Evolutionary conservation across 2,888 invertebrate species (phyloP).

Genomic region (Podotricha telesiphe): DNA sequence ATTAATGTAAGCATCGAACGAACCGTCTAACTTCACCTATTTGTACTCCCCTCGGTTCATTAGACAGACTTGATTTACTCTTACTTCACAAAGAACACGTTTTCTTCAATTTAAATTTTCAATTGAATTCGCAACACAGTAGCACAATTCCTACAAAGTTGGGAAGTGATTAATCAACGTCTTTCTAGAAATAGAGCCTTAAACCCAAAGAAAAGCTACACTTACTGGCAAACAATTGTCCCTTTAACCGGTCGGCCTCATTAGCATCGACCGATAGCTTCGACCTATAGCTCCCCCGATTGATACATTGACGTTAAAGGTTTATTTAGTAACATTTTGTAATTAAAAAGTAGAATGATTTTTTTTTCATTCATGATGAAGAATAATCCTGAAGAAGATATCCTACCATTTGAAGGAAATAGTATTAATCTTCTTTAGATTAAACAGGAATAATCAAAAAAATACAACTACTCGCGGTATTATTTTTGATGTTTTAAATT

Average conservation of each 20-base stretch:
- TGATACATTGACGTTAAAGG: conserved; percentile 76
- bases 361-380: too few species aligned
- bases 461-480: too few species aligned
- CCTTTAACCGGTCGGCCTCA: conserved; percentile 72
- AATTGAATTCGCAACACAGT: conserved; percentile 54
- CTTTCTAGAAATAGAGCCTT: conserved; percentile 68
- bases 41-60: conserved; percentile 59
- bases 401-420: not conserved
- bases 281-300: conserved; percentile 65
- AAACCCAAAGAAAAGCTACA: conserved; percentile 69
- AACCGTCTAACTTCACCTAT: conserved; percentile 57
- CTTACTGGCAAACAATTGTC: conserved; percentile 71
- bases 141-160: conserved; percentile 57
- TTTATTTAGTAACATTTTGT: conserved; percentile 63
- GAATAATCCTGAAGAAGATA: too few species aligned
- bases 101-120: conserved; percentile 50
- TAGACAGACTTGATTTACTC: conserved; percentile 55
- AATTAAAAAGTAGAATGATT: conserved; percentile 54
- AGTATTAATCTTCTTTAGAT: not conserved
- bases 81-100: conserved; percentile 42
- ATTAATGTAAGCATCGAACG: conserved; percentile 57
- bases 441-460: too few species aligned
- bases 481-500: too few species aligned
- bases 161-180: conserved; percentile 65
- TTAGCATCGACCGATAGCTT: conserved; percentile 72